These are phyloP conservation scores for Sinotaia quadrata DNA, from an alignment of 2,888 invertebrate species.

Conservation along the genomic window DNA sequence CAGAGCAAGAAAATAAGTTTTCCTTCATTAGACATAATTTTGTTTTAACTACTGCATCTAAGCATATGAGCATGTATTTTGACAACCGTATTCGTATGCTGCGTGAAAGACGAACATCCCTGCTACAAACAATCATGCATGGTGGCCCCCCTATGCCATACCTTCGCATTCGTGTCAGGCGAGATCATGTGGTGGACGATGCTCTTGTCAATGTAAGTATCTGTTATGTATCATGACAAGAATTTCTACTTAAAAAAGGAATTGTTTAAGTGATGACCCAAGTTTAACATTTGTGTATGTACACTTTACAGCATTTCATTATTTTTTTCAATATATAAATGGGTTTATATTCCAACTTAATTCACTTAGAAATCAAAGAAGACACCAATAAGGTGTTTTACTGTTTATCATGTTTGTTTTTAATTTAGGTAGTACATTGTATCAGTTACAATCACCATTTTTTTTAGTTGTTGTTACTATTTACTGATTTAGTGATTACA, in stretches of 20 bases:
- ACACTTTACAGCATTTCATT: too few relatives aligned
- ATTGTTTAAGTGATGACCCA: too few relatives aligned
- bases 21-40: constrained; percentile 93
- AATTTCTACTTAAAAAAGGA: not conserved
- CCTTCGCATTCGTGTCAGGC: constrained; percentile 81
- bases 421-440: too few relatives aligned
- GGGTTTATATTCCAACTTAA: too few relatives aligned
- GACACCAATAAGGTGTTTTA: too few relatives aligned
- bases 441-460: too few relatives aligned
- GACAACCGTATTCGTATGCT: constrained; percentile 97
- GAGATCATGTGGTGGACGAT: constrained; percentile 92
- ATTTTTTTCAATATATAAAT: too few relatives aligned
- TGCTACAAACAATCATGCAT: constrained; percentile 84
- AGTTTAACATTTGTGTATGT: too few relatives aligned
- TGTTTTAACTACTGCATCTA: constrained; percentile 91
- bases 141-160: constrained; percentile 80
- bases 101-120: constrained; percentile 88
- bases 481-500: too few relatives aligned
- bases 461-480: too few relatives aligned
- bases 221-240: not conserved
- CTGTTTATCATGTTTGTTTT: too few relatives aligned
- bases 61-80: constrained; percentile 91
- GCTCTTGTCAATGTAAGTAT: constrained; percentile 85
- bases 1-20: constrained; percentile 72
- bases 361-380: too few relatives aligned